phyloP scores from a whole-genome alignment of 2,797 vertebrate genomes.

The Dallia pectoralis region DNA sequence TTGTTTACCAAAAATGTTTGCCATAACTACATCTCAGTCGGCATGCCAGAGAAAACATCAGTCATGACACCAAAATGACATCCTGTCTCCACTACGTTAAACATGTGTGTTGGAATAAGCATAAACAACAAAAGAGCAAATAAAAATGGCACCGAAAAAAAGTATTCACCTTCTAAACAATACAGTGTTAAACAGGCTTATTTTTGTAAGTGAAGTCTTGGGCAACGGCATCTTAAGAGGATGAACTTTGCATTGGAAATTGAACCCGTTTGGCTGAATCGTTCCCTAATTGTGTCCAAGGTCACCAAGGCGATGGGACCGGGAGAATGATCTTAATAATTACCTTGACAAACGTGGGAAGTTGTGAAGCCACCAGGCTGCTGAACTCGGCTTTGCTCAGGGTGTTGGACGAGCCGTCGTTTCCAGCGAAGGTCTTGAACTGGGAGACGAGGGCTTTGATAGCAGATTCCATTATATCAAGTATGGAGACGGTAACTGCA shows the following conservation, averaged over 20 bases:
- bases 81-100: not conserved
- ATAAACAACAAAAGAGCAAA: not conserved
- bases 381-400: slow-evolving; percentile 76
- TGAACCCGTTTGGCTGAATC: not conserved
- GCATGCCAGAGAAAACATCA: not conserved
- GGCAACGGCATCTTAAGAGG: not conserved
- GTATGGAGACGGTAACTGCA: slow-evolving; percentile 17
- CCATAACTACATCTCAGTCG: too few relatives aligned
- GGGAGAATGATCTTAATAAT: not conserved
- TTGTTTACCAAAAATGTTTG: not conserved
- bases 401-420: slow-evolving; percentile 66
- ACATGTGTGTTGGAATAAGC: not conserved
- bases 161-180: not conserved
- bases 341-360: slow-evolving; percentile 73
- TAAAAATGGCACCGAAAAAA: not conserved
- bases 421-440: slow-evolving; percentile 72
- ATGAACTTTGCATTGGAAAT: not conserved
- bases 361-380: slow-evolving; percentile 67
- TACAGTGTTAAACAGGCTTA: too few relatives aligned
- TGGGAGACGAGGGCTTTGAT: slow-evolving; percentile 67
- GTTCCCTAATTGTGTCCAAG: too few relatives aligned
- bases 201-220: too few relatives aligned
- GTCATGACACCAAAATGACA: not conserved
- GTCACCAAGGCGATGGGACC: too few relatives aligned
- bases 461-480: slow-evolving; percentile 71